Evolutionary conservation across 2,113 vertebrate genomes (phyloP).

Genomic region (Trichechus manatus): DNA sequence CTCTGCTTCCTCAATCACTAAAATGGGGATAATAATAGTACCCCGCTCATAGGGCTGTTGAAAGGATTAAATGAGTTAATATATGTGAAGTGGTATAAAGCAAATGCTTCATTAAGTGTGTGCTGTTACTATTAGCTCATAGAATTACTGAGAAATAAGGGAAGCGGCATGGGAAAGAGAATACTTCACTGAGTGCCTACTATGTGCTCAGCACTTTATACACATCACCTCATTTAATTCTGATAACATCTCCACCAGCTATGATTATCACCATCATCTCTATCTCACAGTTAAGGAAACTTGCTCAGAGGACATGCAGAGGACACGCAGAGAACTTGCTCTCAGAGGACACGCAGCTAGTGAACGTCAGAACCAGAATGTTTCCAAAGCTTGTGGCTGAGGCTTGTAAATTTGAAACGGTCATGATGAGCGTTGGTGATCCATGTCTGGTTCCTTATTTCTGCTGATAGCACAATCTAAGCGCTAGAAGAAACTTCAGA

Average conservation of each 20-base stretch:
- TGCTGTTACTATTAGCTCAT: not conserved
- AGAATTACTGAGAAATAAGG: not conserved
- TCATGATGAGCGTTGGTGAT: not conserved
- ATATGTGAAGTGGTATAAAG: not conserved
- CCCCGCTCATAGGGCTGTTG: too few species aligned
- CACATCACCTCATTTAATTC: not conserved
- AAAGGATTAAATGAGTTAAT: not conserved
- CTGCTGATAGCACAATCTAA: not conserved
- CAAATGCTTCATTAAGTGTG: not conserved
- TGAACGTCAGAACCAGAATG: not conserved
- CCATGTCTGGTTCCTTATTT: conserved; percentile 14
- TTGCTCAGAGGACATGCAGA: not conserved
- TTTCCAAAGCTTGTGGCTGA: conserved; percentile 4
- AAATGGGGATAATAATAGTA: not conserved
- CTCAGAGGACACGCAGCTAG: not conserved
- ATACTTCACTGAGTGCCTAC: not conserved
- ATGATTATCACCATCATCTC: not conserved
- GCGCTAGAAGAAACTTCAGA: not conserved
- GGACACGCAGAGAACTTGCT: not conserved
- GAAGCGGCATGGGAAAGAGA: not conserved
- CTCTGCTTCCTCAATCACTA: not conserved
- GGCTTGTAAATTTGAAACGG: not conserved
- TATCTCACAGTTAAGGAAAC: not conserved
- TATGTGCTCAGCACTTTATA: not conserved
- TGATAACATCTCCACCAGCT: not conserved